Percentiles rank a stretch among this genome's conserved stretches.
These are phyloP conservation scores for Azorinus chamasolen DNA, from an alignment of 2,888 invertebrate genomes.

Conservation along the genomic window DNA sequence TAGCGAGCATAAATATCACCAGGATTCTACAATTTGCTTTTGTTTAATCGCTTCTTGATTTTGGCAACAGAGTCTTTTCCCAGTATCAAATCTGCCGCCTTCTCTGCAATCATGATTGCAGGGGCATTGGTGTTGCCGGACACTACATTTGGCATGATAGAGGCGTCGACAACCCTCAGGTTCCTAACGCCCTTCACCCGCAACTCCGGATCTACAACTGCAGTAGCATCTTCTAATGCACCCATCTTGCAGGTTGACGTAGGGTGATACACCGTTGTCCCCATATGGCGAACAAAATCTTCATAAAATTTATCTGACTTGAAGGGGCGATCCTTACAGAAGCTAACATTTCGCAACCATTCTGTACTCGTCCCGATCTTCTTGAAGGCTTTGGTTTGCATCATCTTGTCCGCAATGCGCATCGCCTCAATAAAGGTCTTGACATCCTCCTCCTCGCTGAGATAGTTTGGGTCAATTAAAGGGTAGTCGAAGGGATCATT, in stretches of 20 bases:
- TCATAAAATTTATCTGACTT: constrained; percentile 30
- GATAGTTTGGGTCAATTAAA: constrained; percentile 96
- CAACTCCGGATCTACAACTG: constrained; percentile 46
- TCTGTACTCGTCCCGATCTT: constrained; percentile 17
- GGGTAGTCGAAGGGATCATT: constrained; percentile 93
- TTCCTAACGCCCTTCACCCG: constrained; percentile 43
- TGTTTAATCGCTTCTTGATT: constrained; percentile 15
- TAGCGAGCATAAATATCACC: no score
- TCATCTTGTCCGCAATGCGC: constrained; percentile 9
- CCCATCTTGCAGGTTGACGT: constrained; percentile 60
- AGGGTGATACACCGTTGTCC: constrained; percentile 39
- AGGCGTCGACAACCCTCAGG: constrained; percentile 48
- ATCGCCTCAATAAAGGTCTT: constrained; percentile 40
- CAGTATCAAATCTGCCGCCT: constrained; percentile 49
- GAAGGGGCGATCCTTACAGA: constrained; percentile 19
- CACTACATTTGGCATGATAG: constrained; percentile 44
- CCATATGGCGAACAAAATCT: constrained; percentile 34
- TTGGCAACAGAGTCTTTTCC: constrained; percentile 33
- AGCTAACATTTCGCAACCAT: neutral
- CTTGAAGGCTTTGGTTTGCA: constrained; percentile 26
- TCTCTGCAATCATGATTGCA: constrained; percentile 58
- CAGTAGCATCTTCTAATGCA: constrained; percentile 11
- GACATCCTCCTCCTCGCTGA: constrained; percentile 87
- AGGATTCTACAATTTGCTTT: no score
- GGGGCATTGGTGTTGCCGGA: constrained; percentile 55